These are phyloP conservation scores for Epistrophella euchroma DNA, from an alignment of 2,888 invertebrate species.

Conservation along the genomic window DNA sequence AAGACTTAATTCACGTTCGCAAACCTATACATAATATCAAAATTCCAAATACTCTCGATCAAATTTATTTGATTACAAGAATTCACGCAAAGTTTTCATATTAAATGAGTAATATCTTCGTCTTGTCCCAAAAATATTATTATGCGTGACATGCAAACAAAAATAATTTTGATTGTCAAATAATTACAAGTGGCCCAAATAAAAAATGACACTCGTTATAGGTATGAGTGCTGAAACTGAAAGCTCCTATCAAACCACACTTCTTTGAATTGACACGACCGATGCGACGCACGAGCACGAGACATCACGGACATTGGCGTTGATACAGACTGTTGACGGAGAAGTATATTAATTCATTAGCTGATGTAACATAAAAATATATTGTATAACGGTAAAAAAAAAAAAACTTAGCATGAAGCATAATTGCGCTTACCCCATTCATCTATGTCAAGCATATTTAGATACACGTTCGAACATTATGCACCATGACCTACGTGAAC, in stretches of 20 bases:
- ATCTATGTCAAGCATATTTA: conserved; percentile 41
- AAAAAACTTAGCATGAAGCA: conserved; percentile 42
- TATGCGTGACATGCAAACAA: conserved; percentile 37
- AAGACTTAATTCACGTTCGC: background rate
- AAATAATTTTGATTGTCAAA: conserved; percentile 17
- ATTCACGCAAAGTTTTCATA: conserved; percentile 22
- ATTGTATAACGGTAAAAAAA: conserved; percentile 44
- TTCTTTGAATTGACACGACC: conserved; percentile 10
- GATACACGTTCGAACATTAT: conserved; percentile 32
- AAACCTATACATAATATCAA: too few relatives aligned
- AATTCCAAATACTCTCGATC: background rate
- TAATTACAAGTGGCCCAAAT: conserved; percentile 23
- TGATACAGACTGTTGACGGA: background rate
- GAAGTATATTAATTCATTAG: background rate
- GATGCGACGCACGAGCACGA: too few relatives aligned
- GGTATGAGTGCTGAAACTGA: too few relatives aligned
- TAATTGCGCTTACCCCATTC: conserved; percentile 45
- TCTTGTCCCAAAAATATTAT: too few relatives aligned
- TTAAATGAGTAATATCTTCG: background rate
- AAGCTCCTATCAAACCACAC: background rate
- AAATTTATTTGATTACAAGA: conserved; percentile 15
- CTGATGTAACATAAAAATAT: conserved; percentile 47
- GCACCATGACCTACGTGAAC: conserved; percentile 61
- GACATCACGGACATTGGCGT: conserved; percentile 12
- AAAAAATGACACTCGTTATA: conserved; percentile 10